Percentiles rank a stretch among this genome's conserved stretches.
Conservation (phyloP, 2,113 vertebrate genomes). For the Toxotes chatareus region DNA sequence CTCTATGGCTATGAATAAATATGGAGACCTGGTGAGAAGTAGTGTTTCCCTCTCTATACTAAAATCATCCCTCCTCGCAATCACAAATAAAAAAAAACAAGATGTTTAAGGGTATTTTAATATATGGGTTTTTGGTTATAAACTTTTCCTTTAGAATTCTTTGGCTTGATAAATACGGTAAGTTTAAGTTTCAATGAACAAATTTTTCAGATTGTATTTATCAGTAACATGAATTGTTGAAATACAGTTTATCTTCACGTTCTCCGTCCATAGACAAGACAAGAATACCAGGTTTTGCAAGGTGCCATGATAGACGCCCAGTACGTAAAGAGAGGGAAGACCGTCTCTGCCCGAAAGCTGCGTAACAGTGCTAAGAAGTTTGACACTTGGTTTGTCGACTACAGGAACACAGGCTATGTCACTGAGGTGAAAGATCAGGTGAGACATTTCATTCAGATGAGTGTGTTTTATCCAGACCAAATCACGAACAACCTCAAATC, state of each 20-base stretch:
- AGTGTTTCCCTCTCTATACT: not conserved
- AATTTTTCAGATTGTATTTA: not conserved
- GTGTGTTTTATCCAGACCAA: not conserved
- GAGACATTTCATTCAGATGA: not conserved
- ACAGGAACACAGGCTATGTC: slow-evolving; percentile 82
- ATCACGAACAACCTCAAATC: not conserved
- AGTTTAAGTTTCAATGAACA: not conserved
- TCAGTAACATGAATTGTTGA: not conserved
- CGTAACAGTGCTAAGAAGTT: slow-evolving; percentile 66
- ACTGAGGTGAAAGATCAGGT: slow-evolving; percentile 86
- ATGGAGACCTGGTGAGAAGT: slow-evolving; percentile 80
- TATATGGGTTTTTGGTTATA: not conserved
- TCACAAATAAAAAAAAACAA: not conserved
- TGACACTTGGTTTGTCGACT: slow-evolving; percentile 70
- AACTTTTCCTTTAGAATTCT: not conserved
- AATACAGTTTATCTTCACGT: not conserved
- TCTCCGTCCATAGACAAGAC: slow-evolving; percentile 66
- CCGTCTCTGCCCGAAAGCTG: slow-evolving; percentile 63
- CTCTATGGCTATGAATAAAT: slow-evolving; percentile 85
- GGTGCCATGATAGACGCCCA: slow-evolving; percentile 74
- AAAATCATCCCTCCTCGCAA: not conserved
- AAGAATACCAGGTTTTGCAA: slow-evolving; percentile 79
- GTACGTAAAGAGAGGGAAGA: slow-evolving; percentile 66
- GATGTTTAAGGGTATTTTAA: not conserved
- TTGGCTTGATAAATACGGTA: not conserved